Percentiles rank a stretch among this genome's conserved stretches.
These are phyloP conservation scores for Mastacembelus armatus DNA, from an alignment of 2,797 vertebrate genomes.

Conservation along the genomic window DNA sequence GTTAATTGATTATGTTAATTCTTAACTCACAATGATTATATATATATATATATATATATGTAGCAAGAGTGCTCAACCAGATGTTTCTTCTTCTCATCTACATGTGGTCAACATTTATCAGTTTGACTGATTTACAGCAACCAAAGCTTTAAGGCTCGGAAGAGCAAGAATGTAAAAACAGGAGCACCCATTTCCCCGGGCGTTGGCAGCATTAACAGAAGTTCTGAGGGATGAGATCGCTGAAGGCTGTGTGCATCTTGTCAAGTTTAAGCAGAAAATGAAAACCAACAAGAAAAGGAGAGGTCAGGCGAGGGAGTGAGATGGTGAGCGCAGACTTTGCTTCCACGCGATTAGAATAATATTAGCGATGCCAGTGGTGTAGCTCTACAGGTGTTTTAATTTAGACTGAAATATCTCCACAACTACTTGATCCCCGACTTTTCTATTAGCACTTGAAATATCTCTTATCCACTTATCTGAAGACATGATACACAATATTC, in stretches of 20 bases:
- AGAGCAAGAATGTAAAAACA: conserved; percentile 50
- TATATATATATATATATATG: no score
- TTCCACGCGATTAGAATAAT: not conserved
- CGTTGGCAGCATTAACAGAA: conserved; percentile 49
- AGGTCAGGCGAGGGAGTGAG: not conserved
- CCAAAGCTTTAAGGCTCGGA: conserved; percentile 17
- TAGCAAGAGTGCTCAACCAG: not conserved
- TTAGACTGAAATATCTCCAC: not conserved
- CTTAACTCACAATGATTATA: not conserved
- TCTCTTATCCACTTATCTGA: not conserved
- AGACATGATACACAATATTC: not conserved
- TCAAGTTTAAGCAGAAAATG: not conserved
- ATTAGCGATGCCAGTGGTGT: not conserved
- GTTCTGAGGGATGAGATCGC: conserved; percentile 44
- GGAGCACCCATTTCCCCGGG: conserved; percentile 78
- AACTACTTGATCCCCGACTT: no score
- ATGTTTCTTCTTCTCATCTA: not conserved
- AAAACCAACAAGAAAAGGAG: not conserved
- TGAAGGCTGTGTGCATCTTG: conserved; percentile 36
- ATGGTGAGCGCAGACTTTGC: not conserved
- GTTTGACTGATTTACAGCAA: conserved; percentile 33
- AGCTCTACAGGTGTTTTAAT: not conserved
- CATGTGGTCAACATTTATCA: not conserved
- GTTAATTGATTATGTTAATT: not conserved
- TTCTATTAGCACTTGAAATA: no score